A percentile compares a stretch with the other conserved stretches of the same genome.
These are phyloP conservation scores for Hemithea aestivaria DNA, from an alignment of 2,888 invertebrate genomes.

Conservation along the genomic window DNA sequence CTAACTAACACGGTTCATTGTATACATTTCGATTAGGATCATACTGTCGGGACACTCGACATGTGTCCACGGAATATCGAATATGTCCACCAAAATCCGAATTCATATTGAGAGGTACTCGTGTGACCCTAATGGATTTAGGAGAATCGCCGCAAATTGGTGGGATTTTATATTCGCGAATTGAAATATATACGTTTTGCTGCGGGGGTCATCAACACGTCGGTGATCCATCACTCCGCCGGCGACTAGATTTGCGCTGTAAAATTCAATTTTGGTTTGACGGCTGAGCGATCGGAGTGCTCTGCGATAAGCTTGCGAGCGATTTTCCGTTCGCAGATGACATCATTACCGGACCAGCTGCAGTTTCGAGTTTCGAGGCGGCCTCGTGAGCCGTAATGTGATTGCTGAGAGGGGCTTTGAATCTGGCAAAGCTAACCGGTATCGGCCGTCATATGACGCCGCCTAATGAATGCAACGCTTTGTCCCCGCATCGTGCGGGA, in stretches of 20 bases:
- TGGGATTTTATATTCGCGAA: slow-evolving; percentile 3
- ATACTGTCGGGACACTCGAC: slow-evolving; percentile 11
- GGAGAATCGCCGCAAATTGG: background rate
- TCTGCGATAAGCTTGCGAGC: slow-evolving; percentile 24
- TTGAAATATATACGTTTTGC: slow-evolving; percentile 7
- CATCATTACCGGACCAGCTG: slow-evolving; percentile 20
- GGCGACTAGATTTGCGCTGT: slow-evolving; percentile 32
- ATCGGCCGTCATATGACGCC: slow-evolving; percentile 12
- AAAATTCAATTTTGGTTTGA: slow-evolving; percentile 40
- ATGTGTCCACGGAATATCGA: slow-evolving; percentile 2
- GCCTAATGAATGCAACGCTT: slow-evolving; percentile 13
- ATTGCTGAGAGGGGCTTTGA: slow-evolving; percentile 21
- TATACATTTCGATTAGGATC: slow-evolving; percentile 17
- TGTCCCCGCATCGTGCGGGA: background rate
- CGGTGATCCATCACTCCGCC: slow-evolving; percentile 34
- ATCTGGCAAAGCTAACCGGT: slow-evolving; percentile 16
- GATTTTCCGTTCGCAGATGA: slow-evolving; percentile 24
- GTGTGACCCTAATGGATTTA: slow-evolving; percentile 1
- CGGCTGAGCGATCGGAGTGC: slow-evolving; percentile 29
- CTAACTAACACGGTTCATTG: slow-evolving; percentile 14
- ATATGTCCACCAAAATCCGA: slow-evolving; percentile 1
- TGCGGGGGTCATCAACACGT: slow-evolving; percentile 28
- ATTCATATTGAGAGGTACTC: background rate
- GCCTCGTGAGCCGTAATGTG: slow-evolving; percentile 21
- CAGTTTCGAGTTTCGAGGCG: slow-evolving; percentile 6